Conservation (phyloP, 2,797 vertebrate species). For the Notamacropus eugenii region DNA sequence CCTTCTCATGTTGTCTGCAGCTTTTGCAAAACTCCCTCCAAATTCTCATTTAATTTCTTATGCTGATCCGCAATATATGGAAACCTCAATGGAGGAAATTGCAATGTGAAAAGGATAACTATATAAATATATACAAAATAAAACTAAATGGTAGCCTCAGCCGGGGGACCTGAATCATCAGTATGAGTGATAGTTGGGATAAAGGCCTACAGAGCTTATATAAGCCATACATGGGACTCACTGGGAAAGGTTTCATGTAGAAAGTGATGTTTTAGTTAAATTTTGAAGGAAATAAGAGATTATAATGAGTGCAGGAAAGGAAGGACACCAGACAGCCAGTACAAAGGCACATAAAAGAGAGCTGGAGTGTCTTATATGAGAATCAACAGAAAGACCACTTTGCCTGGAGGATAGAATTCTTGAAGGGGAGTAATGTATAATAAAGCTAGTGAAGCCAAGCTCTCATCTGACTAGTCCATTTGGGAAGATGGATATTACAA, state of each 20-base stretch:
- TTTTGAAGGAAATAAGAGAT: not conserved
- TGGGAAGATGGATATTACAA: constrained; percentile 32
- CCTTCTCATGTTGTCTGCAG: no score
- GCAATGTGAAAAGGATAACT: not conserved
- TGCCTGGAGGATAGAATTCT: not conserved
- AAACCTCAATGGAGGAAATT: not conserved
- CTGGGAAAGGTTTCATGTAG: not conserved
- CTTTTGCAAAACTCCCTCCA: no score
- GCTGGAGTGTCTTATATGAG: not conserved
- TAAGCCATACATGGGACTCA: not conserved
- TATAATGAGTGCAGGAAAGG: not conserved
- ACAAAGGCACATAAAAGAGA: not conserved
- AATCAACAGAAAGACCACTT: not conserved
- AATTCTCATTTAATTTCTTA: not conserved
- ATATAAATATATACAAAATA: not conserved
- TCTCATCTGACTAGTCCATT: not conserved
- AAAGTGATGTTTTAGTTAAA: not conserved
- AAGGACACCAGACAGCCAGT: not conserved
- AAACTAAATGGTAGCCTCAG: not conserved
- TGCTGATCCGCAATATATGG: not conserved
- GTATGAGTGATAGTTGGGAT: no score
- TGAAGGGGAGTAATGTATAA: not conserved
- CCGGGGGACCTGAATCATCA: no score
- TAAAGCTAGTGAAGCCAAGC: not conserved
- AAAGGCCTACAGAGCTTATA: not conserved